These are phyloP conservation scores for Cyphomyrmex costatus DNA, from an alignment of 1,140 invertebrate species.

Conservation along the genomic window DNA sequence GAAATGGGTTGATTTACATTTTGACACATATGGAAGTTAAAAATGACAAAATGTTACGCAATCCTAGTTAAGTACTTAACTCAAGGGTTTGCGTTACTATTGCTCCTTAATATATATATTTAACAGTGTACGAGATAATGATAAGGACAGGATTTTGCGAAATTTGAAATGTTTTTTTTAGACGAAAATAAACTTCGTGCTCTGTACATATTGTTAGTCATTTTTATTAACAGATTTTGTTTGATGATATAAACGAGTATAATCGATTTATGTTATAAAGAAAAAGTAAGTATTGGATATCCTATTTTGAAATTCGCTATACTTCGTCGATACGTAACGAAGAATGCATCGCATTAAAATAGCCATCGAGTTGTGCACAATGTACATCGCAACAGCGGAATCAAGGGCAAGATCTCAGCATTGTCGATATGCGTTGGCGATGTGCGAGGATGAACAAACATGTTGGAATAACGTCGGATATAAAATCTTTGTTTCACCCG, in stretches of 20 bases:
- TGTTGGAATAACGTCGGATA: constrained; percentile 20
- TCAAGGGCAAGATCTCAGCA: constrained; percentile 47
- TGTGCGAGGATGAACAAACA: neutral
- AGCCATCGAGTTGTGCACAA: constrained; percentile 33
- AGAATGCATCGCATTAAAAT: constrained; percentile 26
- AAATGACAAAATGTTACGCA: too few relatives aligned
- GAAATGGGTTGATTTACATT: too few relatives aligned
- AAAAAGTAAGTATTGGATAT: too few relatives aligned
- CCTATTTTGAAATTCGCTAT: neutral
- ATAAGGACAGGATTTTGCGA: neutral
- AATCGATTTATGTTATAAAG: neutral
- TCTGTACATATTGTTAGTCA: neutral
- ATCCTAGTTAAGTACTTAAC: too few relatives aligned
- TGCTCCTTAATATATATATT: too few relatives aligned
- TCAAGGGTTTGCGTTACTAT: too few relatives aligned
- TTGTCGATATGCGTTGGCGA: constrained; percentile 12
- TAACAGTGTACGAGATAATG: neutral
- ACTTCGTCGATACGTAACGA: constrained; percentile 3
- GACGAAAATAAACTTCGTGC: neutral
- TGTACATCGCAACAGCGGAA: constrained; percentile 10
- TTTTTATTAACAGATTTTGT: neutral
- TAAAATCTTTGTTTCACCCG: constrained; percentile 55
- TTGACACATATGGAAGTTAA: too few relatives aligned
- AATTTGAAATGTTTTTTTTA: neutral
- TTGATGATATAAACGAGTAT: neutral